Base-by-base conservation (phyloP, 2,888 invertebrate species). In the Philhelius pedissequus region DNA sequence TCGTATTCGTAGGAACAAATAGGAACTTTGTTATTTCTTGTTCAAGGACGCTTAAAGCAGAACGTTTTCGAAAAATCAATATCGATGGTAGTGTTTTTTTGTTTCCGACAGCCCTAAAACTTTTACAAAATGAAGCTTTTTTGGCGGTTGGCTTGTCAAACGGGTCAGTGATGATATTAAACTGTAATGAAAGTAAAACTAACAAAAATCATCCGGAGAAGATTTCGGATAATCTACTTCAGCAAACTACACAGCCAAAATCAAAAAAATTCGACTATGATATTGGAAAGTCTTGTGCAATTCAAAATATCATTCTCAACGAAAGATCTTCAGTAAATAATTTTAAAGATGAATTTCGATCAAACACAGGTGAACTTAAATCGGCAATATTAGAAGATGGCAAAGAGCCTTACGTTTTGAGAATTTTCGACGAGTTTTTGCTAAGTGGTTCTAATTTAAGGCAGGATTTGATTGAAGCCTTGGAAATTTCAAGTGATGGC, bases 271-370 rank as follows among this genome's bases (percentile, higher is more conserved):
- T 84, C 15, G 87, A 87, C 45, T 35, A 86, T 4, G 88, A 89
- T 15, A 89, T 88, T 4, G 90, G 90, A 18, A 92, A 92, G 87
- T 91, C 92, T 0, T 92, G 92, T 86, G 90, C 91, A 48, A 91
- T 92, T 79, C 92, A 92, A 84, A 92, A 92, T 75, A 90, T 92
- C 8, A 90, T 92, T 56, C 88, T 89, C 9, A 90, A 89, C 68
- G 91, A 91, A 64, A 88, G 91, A 30, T 86, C 88, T 1, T 87
- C 87, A 20, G 87, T 88, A 9, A 64, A 4, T 18, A 32, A 11
- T 38, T 48, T 58, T 43, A 78, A 73, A 4, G 86, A 86, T 18
- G 88, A 88, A 4, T 58, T 71, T 18, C 88, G 90, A 1, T 90
- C 91, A 3, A 87, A 87, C 3, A 90, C 90, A 0, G 89, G 90